Base-by-base conservation (phyloP, 2,113 vertebrate genomes). In the Engraulis encrasicolus region DNA sequence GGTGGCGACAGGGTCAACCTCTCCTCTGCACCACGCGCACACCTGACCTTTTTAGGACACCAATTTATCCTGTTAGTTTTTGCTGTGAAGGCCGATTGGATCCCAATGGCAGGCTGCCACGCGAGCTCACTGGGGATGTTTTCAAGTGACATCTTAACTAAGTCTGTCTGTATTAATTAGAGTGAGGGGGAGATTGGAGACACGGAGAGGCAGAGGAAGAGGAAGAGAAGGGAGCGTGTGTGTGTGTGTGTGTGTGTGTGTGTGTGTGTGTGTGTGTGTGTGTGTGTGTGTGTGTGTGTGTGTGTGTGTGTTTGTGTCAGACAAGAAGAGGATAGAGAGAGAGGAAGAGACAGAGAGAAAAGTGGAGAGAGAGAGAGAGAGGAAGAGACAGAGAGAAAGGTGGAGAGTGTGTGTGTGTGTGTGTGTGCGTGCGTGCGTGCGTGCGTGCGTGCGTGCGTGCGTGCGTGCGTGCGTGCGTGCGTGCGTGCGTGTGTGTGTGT, bases 101-200 rank as follows among this genome's bases (percentile, higher is more conserved):
- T 83, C 85, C 90, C 90, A 82, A 84, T 81, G 86, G 87, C 82
- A 81, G 81, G 85, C 91, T 90, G 91, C 89, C 90, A 86, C 79
- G 84, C 50, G 27, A 84, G 88, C 86, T 82, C 84, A 82, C 85
- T 61, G 87, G 87, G 88, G 90, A 93, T 86, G 90, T 90, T 91
- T 92, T 90, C 87, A 85, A 88, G 90, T 92, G 93, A 94, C 93
- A 94, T 92, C 93, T 93, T 94, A 93, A 93, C 93, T 90, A 93
- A 91, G 91, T 89, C 92, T 93, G 93, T 85, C 93, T 83, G 86
- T 90, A 89, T 92, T 90, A 93, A 92, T 94, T 95, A 95, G 87
- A 90, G 88, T 88, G 87, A 87, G 80, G 86, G 79, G 80, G 77
- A 9, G 4, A 85, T 71, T 86, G 81, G 34, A 81, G 48, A 83